phyloP scores from a whole-genome alignment of 2,888 invertebrate species.

The Lutraria lutraria region DNA sequence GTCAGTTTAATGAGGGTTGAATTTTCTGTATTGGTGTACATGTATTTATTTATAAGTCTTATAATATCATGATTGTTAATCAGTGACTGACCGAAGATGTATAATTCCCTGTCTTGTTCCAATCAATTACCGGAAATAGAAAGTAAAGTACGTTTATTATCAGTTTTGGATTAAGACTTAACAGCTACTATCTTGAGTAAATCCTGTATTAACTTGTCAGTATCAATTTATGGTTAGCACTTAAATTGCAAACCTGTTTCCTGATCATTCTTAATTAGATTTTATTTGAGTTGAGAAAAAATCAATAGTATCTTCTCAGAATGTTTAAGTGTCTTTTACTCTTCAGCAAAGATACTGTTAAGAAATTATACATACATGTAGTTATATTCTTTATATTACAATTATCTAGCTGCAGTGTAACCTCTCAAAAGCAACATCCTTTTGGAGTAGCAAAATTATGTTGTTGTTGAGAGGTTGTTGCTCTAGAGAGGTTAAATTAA shows the following conservation, averaged over 20 bases:
- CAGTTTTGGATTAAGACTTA: neutral
- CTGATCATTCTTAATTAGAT: neutral
- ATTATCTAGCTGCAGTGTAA: no score
- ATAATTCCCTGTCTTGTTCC: neutral
- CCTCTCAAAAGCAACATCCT: no score
- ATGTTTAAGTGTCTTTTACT: slow-evolving; percentile 3
- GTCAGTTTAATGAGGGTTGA: no score
- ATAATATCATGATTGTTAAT: no score
- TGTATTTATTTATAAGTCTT: no score
- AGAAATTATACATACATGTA: no score
- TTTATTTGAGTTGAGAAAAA: neutral
- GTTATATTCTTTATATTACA: no score
- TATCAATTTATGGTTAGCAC: neutral
- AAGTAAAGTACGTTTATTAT: neutral
- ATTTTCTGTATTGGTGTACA: no score
- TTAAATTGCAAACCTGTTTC: neutral
- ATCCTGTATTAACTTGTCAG: neutral
- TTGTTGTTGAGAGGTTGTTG: no score
- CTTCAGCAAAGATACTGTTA: no score
- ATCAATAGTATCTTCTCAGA: neutral
- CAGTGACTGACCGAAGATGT: neutral
- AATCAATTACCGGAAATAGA: neutral
- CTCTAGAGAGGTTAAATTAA: no score
- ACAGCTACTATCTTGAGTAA: neutral
- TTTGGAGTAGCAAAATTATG: no score